Conservation (phyloP, 92 coral and sea anemone genomes). For the Blastomussa wellsi region DNA sequence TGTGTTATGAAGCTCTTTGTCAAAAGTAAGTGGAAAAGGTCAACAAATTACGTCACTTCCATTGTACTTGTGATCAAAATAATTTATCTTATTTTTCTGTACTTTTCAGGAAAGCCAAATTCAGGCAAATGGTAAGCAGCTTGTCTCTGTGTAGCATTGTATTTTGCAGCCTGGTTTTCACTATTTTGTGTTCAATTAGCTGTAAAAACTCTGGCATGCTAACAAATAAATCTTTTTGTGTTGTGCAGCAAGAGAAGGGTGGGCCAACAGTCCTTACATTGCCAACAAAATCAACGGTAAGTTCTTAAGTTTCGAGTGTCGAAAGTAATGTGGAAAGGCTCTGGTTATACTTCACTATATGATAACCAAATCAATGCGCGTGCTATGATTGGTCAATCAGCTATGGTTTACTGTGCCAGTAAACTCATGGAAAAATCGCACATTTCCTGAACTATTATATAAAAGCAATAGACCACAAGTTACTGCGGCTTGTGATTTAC, state of each 20-base stretch:
- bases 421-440: too few species aligned
- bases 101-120: constrained; percentile 74
- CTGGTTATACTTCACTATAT: too few species aligned
- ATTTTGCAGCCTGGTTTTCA: too few species aligned
- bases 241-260: constrained; percentile 82
- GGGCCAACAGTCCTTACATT: constrained; percentile 94
- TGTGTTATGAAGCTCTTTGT: constrained; percentile 89
- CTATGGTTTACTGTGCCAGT: too few species aligned
- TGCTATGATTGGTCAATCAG: too few species aligned
- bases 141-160: background rate
- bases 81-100: background rate
- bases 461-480: too few species aligned
- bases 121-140: constrained; percentile 87
- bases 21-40: constrained; percentile 76
- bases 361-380: too few species aligned
- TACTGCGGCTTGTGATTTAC: too few species aligned
- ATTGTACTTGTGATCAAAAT: background rate
- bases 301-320: background rate
- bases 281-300: constrained; percentile 97
- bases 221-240: background rate
- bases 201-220: background rate
- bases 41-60: background rate
- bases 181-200: background rate
- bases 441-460: too few species aligned
- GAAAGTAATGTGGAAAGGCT: too few species aligned